These are phyloP conservation scores for Helicoverpa armigera DNA, from an alignment of 1,140 invertebrate species.

Conservation along the genomic window DNA sequence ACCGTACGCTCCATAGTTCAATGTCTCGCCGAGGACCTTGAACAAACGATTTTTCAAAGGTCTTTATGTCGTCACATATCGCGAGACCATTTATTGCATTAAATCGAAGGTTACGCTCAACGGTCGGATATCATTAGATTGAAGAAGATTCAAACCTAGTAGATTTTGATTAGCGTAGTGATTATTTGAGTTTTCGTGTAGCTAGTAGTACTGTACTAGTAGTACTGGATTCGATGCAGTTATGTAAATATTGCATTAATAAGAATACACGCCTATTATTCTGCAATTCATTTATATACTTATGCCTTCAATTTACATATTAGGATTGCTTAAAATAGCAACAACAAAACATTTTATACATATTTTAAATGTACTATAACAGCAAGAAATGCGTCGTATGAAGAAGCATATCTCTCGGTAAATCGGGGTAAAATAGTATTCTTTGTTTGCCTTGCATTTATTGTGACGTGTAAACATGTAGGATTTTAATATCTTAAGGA, in stretches of 20 bases:
- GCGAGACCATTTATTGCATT: constrained; percentile 43
- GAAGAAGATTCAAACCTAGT: constrained; percentile 21
- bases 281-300: background rate
- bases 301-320: too few species aligned
- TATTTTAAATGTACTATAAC: background rate
- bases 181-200: constrained; percentile 16
- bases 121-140: constrained; percentile 9
- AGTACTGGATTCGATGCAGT: background rate
- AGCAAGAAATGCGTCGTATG: background rate
- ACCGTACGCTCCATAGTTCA: constrained; percentile 63
- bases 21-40: constrained; percentile 62
- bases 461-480: background rate
- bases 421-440: background rate
- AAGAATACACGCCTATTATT: background rate
- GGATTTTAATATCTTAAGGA: constrained; percentile 39
- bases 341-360: too few species aligned
- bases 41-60: constrained; percentile 51
- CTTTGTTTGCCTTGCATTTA: background rate
- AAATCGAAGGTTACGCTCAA: constrained; percentile 39
- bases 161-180: constrained; percentile 15
- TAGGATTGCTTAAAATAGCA: too few species aligned
- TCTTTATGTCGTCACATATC: constrained; percentile 50
- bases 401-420: background rate
- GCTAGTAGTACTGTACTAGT: background rate
- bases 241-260: background rate